Base-by-base conservation (phyloP, 1,140 invertebrate genomes). In the Eciton burchellii region DNA sequence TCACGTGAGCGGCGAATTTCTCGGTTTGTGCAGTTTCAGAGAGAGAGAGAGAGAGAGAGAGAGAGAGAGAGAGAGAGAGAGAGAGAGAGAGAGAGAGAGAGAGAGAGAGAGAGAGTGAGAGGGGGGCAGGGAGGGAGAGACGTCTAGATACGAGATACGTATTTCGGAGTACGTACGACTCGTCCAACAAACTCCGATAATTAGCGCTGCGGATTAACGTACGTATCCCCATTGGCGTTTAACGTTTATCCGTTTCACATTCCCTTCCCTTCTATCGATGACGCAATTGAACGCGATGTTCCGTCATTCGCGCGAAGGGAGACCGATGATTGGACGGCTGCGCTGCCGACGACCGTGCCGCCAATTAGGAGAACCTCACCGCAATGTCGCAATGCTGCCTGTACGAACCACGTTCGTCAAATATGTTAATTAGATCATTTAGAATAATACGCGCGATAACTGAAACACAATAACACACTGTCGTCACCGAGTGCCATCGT, bases 401-500 rank as follows among this genome's bases (percentile, higher is more conserved):
- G 14, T 24, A 12, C 24, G 11, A 43, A 72, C 14, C n/a, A 19
- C 45, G 21, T 5, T n/a, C 11, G 21, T 24, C 21, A 16, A 66
- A 26, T 14, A 11, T 12, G 43, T 4, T 29, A 49, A 74, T 74
- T 59, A 19, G 11, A 4, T 63, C 19, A 21, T 43, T 8, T 63
- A 63, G 16, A 16, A 14, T n/a, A 52, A 24, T n/a, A 29, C 16
- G 43, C 12, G 57, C 45, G 52, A 76, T 35, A 59, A 35, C 19
- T 24, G 45, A 26, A 60, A 52, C 45, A 59, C 21, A 19, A 26
- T 19, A 74, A 76, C 59, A 76, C 73, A 76, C 73, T 76, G n/a
- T 14, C 19, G 21, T 76, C 73, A 76, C 73, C 59, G 47, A 41
- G 11, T 12, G 26, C 49, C 65, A 59, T 81, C 59, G 70, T 57